Evolutionary conservation across 1,140 invertebrate species (phyloP), one percentile per base, ranked within the genome.

Genomic region (Drosophila kohkoa): DNA sequence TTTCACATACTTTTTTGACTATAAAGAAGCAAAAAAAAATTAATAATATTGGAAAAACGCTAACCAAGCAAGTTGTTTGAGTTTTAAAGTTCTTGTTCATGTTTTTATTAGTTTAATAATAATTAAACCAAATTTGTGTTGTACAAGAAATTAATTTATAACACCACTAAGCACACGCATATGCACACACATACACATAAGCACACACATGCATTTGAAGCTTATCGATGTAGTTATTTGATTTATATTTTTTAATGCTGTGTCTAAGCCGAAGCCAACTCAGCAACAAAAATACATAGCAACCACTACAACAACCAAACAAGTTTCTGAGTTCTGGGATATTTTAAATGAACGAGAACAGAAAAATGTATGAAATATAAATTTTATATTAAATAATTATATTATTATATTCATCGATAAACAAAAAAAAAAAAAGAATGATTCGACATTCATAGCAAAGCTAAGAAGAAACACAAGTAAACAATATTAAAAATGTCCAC

Each of bases 271-370:
- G 54, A 66, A 5, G 32, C 69, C 20, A 63, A 77, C 30, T 38
- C 38, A 35, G 52, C 51, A 51, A 45, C 35, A 38, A 49, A 8
- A 43, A 35, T 38, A 38, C 35, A 38, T 38, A 38, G 35, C 60
- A 64, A 63, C 65, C 54, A 64, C 49, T 54, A 67, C 59, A 77
- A 66, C 54, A 70, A 68, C 49, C 45, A 64, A 91, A 88, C 86
- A 91, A 91, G 86, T 91, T 91, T 92, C 79, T 86, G 87, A 92
- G 90, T 92, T 92, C 90, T 92, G 90, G 90, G 90, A 90, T 89
- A 92, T 92, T 91, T 91, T 92, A 73, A 59, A 60, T 65, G 32
- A 51, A 75, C 30, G 48, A 54, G 43, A 63, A 63, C 30, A 64
- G 54, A 32, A 30, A 51, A 82, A 66, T 79, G 55, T 81, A 57